A percentile compares a stretch with the other conserved stretches of the same genome.
These are phyloP conservation scores for Lampropteryx suffumata DNA, from an alignment of 2,888 invertebrate genomes.

Conservation along the genomic window DNA sequence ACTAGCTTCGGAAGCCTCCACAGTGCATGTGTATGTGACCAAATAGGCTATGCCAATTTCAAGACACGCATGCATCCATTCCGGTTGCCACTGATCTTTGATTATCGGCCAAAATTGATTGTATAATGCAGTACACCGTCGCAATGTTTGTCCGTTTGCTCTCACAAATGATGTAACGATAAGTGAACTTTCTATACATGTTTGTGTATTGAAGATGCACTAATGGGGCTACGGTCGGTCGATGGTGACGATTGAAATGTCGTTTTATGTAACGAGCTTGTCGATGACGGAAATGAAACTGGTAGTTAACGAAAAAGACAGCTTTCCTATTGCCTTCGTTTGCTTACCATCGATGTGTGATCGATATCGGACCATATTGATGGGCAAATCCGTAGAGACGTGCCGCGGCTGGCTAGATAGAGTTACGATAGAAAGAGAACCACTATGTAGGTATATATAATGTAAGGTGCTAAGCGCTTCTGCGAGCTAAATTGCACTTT, in stretches of 20 bases:
- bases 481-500: too few species aligned
- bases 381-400: too few species aligned
- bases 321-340: too few species aligned
- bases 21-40: too few species aligned
- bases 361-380: too few species aligned
- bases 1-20: too few species aligned
- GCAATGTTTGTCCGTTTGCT: conserved; percentile 44
- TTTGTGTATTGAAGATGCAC: conserved; percentile 33
- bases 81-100: conserved; percentile 1
- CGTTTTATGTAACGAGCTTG: conserved; percentile 27
- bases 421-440: too few species aligned
- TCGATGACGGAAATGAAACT: conserved; percentile 7
- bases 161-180: conserved; percentile 37
- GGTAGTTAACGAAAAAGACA: not conserved
- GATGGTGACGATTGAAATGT: conserved; percentile 18
- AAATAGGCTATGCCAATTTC: too few species aligned
- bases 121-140: conserved; percentile 42
- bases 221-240: conserved; percentile 22
- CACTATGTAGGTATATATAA: too few species aligned
- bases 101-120: conserved; percentile 40
- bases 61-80: not conserved
- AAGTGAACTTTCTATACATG: conserved; percentile 39
- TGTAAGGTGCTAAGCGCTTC: too few species aligned
- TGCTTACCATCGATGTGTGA: too few species aligned
- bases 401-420: too few species aligned